These are phyloP conservation scores for Caenorhabditis latens DNA, from an alignment of 1,140 invertebrate genomes.

Conservation along the genomic window DNA sequence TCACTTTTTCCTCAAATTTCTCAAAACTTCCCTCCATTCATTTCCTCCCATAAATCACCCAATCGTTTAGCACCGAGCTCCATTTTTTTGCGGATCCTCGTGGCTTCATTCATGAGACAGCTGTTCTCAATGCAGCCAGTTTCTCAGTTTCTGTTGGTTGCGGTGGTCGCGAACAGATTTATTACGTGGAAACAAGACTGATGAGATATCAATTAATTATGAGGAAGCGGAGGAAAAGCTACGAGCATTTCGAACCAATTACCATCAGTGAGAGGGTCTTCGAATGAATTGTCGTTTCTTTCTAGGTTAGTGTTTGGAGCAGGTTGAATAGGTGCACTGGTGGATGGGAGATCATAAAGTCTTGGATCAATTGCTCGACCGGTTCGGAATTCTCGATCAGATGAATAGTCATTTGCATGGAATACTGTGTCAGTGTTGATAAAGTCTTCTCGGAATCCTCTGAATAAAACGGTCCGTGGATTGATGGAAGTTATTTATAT, in stretches of 20 bases:
- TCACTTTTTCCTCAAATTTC: not conserved
- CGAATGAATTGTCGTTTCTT: not conserved
- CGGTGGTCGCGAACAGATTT: conserved; percentile 23
- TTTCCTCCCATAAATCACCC: conserved; percentile 27
- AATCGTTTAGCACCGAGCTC: conserved; percentile 31
- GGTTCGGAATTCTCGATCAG: no score
- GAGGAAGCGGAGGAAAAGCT: not conserved
- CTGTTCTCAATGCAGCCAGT: not conserved
- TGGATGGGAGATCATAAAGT: not conserved
- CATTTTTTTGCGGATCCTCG: not conserved
- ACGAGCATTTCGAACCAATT: not conserved
- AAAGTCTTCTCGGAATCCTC: no score
- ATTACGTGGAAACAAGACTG: conserved; percentile 2
- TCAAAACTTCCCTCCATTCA: not conserved
- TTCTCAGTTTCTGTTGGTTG: conserved; percentile 8
- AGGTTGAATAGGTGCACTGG: no score
- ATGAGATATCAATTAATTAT: conserved; percentile 7
- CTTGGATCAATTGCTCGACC: not conserved
- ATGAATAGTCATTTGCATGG: no score
- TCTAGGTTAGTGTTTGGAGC: not conserved
- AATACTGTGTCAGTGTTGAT: no score
- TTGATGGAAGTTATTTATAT: no score
- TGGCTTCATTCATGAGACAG: not conserved
- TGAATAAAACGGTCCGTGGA: no score
- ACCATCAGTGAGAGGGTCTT: not conserved